A percentile compares a stretch with the other conserved stretches of the same genome.
These are phyloP conservation scores for Cryptus armator DNA, from an alignment of 2,888 invertebrate species.

Conservation along the genomic window DNA sequence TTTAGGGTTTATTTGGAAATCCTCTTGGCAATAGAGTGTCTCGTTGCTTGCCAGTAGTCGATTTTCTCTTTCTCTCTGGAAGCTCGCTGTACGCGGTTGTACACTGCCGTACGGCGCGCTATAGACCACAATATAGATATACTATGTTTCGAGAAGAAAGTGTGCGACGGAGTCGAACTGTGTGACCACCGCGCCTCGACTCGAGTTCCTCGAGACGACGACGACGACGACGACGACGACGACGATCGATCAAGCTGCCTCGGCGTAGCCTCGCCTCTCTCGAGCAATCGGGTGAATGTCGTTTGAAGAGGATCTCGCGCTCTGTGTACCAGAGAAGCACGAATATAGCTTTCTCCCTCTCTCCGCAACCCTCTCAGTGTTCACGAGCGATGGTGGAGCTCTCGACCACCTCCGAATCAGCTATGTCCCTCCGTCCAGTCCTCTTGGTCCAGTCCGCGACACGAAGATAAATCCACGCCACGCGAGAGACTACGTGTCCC, in stretches of 20 bases:
- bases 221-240: slow-evolving; percentile 26
- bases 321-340: slow-evolving; percentile 5
- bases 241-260: slow-evolving; percentile 57
- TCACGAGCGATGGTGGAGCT: slow-evolving; percentile 8
- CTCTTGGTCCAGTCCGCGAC: slow-evolving; percentile 41
- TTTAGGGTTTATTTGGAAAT: slow-evolving; percentile 41
- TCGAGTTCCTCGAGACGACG: slow-evolving; percentile 46
- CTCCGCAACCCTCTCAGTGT: not conserved
- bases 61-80: slow-evolving; percentile 14
- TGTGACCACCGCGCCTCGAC: slow-evolving; percentile 3
- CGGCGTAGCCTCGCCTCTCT: slow-evolving; percentile 30
- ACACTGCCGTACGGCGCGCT: not conserved
- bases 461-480: slow-evolving; percentile 55
- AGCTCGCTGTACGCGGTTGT: not conserved
- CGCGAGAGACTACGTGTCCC: slow-evolving; percentile 47
- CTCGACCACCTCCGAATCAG: slow-evolving; percentile 41
- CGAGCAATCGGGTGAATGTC: slow-evolving; percentile 41
- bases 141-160: not conserved
- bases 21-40: slow-evolving; percentile 34
- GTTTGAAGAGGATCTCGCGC: slow-evolving; percentile 43
- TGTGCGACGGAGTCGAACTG: not conserved
- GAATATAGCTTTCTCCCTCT: slow-evolving; percentile 6
- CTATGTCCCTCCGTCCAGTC: slow-evolving; percentile 9
- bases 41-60: slow-evolving; percentile 17
- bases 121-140: not conserved